Evolutionary conservation across 2,888 invertebrate species (phyloP).

Genomic region (Teleiodes luculella): DNA sequence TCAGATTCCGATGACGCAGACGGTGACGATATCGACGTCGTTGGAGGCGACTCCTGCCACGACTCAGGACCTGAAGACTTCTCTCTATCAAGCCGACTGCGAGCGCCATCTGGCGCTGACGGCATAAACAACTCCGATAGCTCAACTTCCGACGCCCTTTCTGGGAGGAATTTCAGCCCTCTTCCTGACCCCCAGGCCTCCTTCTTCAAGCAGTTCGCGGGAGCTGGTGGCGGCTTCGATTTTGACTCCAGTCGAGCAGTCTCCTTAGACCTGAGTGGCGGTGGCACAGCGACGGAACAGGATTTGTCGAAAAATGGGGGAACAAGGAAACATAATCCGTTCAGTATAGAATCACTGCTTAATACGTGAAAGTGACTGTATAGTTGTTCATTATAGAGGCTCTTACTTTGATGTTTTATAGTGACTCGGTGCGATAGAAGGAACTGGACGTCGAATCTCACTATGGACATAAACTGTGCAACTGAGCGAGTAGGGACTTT

Average conservation of each 20-base stretch:
- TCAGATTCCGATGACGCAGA: conserved; percentile 80
- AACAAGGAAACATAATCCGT: conserved; percentile 86
- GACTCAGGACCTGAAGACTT: conserved; percentile 82
- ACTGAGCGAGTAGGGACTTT: no score
- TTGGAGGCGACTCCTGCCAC: conserved; percentile 88
- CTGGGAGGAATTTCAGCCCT: conserved; percentile 68
- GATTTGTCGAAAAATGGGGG: conserved; percentile 74
- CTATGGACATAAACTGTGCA: neutral
- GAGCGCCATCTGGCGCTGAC: conserved; percentile 78
- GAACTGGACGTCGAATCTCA: neutral
- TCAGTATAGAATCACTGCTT: conserved; percentile 93
- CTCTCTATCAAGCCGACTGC: conserved; percentile 77
- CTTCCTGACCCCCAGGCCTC: conserved; percentile 68
- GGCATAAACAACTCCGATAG: conserved; percentile 80
- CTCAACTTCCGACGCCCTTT: conserved; percentile 70
- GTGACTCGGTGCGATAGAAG: conserved; percentile 32
- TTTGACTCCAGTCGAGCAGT: conserved; percentile 73
- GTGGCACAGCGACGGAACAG: conserved; percentile 63
- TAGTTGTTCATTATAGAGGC: conserved; percentile 53
- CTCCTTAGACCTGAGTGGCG: conserved; percentile 69
- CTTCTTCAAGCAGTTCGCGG: conserved; percentile 67
- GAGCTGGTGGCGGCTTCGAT: conserved; percentile 59
- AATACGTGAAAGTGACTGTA: conserved; percentile 81
- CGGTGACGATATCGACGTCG: conserved; percentile 88
- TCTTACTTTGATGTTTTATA: conserved; percentile 40